Conservation (phyloP, 1,140 invertebrate genomes). For the Pristionchus pacificus region DNA sequence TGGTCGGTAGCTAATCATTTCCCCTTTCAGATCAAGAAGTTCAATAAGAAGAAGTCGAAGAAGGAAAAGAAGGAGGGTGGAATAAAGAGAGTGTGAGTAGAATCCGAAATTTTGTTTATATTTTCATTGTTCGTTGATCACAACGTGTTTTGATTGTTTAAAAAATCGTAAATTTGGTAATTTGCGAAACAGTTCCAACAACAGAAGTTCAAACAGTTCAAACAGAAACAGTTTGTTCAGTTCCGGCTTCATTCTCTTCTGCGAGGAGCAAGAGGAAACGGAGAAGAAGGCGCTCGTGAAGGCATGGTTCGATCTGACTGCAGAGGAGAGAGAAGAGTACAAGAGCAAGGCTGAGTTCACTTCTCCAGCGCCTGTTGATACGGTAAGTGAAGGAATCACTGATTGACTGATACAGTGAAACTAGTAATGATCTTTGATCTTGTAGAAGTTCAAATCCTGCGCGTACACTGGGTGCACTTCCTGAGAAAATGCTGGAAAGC, state of each 20-base stretch:
- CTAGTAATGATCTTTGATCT: background rate
- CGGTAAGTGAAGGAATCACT: constrained; percentile 36
- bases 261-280: constrained; percentile 12
- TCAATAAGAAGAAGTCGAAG: constrained; percentile 16
- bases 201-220: too few species aligned
- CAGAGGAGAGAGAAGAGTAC: constrained; percentile 23
- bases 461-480: constrained; percentile 47
- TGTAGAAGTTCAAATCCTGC: constrained; percentile 27
- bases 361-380: constrained; percentile 31
- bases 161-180: too few species aligned
- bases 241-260: constrained; percentile 33
- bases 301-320: constrained; percentile 31
- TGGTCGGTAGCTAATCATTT: constrained; percentile 14
- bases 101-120: too few species aligned
- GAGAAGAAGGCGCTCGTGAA: constrained; percentile 24
- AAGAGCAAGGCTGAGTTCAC: constrained; percentile 1
- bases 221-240: too few species aligned
- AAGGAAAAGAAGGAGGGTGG: background rate
- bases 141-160: too few species aligned
- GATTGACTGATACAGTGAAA: background rate
- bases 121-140: too few species aligned
- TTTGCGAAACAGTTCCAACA: too few species aligned
- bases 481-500: constrained; percentile 46
- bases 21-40: constrained; percentile 31
- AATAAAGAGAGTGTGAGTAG: too few species aligned